Conservation (phyloP, 1,140 invertebrate species). For the Calliopsis andreniformis region DNA sequence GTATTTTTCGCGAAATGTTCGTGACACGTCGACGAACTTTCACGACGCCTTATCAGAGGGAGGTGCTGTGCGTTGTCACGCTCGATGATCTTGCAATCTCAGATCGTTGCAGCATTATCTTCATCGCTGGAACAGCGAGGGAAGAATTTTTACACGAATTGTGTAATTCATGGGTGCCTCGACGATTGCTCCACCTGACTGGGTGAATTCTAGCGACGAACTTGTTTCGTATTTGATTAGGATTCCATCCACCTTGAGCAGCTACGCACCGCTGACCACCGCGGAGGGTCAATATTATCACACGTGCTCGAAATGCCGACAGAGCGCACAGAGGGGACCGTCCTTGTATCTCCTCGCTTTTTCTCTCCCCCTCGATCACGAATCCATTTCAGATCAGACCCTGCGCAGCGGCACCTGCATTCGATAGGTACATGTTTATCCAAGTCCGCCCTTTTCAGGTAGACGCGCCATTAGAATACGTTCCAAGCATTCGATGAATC, state of each 20-base stretch:
- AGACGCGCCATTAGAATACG: slow-evolving; percentile 54
- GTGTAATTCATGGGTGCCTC: too few species aligned
- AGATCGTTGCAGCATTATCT: too few species aligned
- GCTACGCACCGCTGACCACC: slow-evolving; percentile 35
- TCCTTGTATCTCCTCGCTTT: slow-evolving; percentile 32
- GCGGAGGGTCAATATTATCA: slow-evolving; percentile 76
- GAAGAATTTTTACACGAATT: too few species aligned
- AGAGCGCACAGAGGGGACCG: slow-evolving; percentile 65
- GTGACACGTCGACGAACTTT: slow-evolving; percentile 29
- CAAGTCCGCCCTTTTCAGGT: slow-evolving; percentile 63
- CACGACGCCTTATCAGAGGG: slow-evolving; percentile 32
- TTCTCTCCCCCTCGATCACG: slow-evolving; percentile 38
- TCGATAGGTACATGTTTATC: slow-evolving; percentile 57
- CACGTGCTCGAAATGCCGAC: slow-evolving; percentile 74
- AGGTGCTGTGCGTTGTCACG: too few species aligned
- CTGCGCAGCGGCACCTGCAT: slow-evolving; percentile 51
- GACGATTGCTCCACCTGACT: not conserved
- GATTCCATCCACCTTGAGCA: slow-evolving; percentile 46
- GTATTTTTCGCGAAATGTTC: slow-evolving; percentile 15
- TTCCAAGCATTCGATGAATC: slow-evolving; percentile 52
- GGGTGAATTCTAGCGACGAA: not conserved
- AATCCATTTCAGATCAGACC: slow-evolving; percentile 44
- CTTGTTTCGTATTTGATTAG: slow-evolving; percentile 61
- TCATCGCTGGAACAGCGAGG: too few species aligned
- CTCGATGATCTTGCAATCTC: too few species aligned